Evolutionary conservation across 1,140 invertebrate genomes (phyloP).

Genomic region (Phocides pigmalion): DNA sequence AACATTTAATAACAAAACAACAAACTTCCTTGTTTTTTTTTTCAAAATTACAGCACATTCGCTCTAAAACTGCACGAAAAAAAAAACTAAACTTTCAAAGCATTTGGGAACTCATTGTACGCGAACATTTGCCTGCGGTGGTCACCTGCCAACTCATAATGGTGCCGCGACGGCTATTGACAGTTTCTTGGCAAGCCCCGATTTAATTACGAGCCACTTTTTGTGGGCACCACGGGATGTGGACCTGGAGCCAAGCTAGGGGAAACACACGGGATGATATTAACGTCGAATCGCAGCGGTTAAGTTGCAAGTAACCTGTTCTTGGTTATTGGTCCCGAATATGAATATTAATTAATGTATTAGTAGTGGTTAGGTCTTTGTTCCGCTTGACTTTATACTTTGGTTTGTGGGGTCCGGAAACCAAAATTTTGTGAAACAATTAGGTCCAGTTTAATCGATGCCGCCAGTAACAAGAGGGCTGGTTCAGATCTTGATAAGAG

Average conservation of each 20-base stretch:
- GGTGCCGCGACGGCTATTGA: constrained; percentile 45
- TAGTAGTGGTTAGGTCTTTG: too few relatives aligned
- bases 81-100: not conserved
- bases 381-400: too few relatives aligned
- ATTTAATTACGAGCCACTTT: constrained; percentile 53
- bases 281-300: not conserved
- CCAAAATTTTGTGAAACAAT: too few relatives aligned
- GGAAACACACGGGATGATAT: constrained; percentile 10
- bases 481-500: too few relatives aligned
- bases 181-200: constrained; percentile 55
- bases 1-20: too few relatives aligned
- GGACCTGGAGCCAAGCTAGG: constrained; percentile 25
- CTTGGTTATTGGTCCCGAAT: too few relatives aligned
- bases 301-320: not conserved
- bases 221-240: constrained; percentile 35
- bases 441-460: too few relatives aligned
- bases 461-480: too few relatives aligned
- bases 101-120: constrained; percentile 1
- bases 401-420: too few relatives aligned
- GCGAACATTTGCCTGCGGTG: constrained; percentile 29
- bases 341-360: too few relatives aligned
- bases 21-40: too few relatives aligned
- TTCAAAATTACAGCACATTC: too few relatives aligned
- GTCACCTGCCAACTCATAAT: constrained; percentile 51
- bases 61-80: not conserved